phyloP scores from a whole-genome alignment of 2,113 vertebrate genomes.

The Rhinoderma darwinii region DNA sequence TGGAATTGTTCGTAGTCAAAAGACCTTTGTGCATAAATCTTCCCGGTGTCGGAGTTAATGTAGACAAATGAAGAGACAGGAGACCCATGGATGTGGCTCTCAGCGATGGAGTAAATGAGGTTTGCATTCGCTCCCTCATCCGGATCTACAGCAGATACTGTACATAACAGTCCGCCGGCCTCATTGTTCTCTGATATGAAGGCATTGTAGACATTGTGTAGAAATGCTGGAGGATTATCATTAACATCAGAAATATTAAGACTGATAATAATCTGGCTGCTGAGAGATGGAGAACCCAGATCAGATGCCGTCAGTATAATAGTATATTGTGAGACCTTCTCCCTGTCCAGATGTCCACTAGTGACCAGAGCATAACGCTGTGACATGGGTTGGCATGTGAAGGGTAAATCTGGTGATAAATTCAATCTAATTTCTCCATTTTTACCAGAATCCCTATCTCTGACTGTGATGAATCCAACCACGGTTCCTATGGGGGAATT shows the following conservation, averaged over 20 bases:
- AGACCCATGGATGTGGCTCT: slow-evolving; percentile 41
- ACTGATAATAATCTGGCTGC: slow-evolving; percentile 61
- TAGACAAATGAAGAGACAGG: slow-evolving; percentile 66
- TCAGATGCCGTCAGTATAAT: slow-evolving; percentile 65
- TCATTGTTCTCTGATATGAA: slow-evolving; percentile 65
- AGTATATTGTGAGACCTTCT: slow-evolving; percentile 63
- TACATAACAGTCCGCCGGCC: slow-evolving; percentile 59
- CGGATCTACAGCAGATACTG: slow-evolving; percentile 64
- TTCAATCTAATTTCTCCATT: slow-evolving; percentile 68
- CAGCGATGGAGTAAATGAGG: slow-evolving; percentile 24
- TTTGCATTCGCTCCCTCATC: slow-evolving; percentile 68
- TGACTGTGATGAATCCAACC: slow-evolving; percentile 72
- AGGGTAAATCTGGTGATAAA: slow-evolving; percentile 62
- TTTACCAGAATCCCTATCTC: slow-evolving; percentile 72
- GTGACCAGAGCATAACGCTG: slow-evolving; percentile 67
- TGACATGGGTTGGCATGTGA: slow-evolving; percentile 71
- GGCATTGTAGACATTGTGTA: slow-evolving; percentile 62
- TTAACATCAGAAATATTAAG: slow-evolving; percentile 69
- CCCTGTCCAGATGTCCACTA: slow-evolving; percentile 64
- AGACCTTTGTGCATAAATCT: slow-evolving; percentile 66
- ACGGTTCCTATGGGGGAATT: slow-evolving; percentile 66
- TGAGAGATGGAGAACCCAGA: slow-evolving; percentile 64
- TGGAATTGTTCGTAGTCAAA: slow-evolving; percentile 73
- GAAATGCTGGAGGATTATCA: slow-evolving; percentile 72
- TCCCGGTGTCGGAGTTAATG: slow-evolving; percentile 68